Evolutionary conservation across 2,797 vertebrate genomes (phyloP), one percentile per base, ranked within the genome.

Genomic region (Novumbra hubbsi): DNA sequence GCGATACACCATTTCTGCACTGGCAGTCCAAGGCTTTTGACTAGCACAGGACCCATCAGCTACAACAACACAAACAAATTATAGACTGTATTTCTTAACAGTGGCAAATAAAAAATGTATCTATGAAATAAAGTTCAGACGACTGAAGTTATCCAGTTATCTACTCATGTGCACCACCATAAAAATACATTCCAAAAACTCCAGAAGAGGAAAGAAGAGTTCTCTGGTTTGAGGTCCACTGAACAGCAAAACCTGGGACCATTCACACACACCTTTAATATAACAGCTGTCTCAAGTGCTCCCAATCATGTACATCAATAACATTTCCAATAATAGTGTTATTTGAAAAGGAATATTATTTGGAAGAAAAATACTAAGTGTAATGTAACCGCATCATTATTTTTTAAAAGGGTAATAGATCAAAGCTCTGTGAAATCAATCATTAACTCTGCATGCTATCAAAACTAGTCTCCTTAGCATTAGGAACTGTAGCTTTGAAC

Each of bases 391-490:
- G 81, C 87, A 83, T 87, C 87, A 83, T 87, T 78, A 87, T 76
- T 82, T 80, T 86, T 84, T 81, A 88, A 87, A 87, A 86, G 82
- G 85, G 88, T 86, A 89, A 81, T 84, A 89, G 91, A 91, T 88
- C 89, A 90, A 88, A 89, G 86, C 87, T 80, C 78, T 81, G 86
- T 88, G 88, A 92, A 90, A 86, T 88, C 67, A 85, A 86, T 71
- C 88, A 86, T 84, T 85, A 81, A 89, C 87, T 89, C 88, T 83
- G 83, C 89, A 90, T 88, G 91, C 91, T 76, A 85, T 84, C 82
- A 89, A 83, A 88, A 84, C 81, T 67, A 28, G 76, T 79, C 74
- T 78, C 80, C 45, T 2, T 67, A 55, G 55, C 72, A 82, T 81
- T 49, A 48, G 82, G 80, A 80, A 83, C 70, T 16, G 70, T 79